Evolutionary conservation across 2,797 vertebrate genomes (phyloP).

Genomic region (Melanotaenia parkinsoni): DNA sequence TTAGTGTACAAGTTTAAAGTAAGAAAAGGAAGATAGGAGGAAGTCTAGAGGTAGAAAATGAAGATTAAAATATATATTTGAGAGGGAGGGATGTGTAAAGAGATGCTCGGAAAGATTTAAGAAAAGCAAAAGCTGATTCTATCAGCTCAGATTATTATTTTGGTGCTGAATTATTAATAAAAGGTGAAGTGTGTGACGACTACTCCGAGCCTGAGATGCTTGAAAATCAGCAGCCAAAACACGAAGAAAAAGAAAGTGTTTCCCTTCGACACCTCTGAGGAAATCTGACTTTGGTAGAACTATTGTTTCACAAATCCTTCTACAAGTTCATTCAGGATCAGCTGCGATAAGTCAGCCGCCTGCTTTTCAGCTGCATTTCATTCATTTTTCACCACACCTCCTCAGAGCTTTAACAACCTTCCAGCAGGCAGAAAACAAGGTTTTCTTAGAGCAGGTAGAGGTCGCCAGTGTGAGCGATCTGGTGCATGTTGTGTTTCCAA

Average conservation of each 20-base stretch:
- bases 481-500: neutral
- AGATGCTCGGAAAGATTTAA: neutral
- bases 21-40: conserved; percentile 36
- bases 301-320: conserved; percentile 26
- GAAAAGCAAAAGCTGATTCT: conserved; percentile 14
- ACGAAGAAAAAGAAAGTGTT: neutral
- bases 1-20: conserved; percentile 36
- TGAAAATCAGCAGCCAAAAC: conserved; percentile 37
- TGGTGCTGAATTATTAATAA: conserved; percentile 2
- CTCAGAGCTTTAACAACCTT: conserved; percentile 4
- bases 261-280: conserved; percentile 45
- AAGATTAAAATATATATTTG: conserved; percentile 41
- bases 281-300: conserved; percentile 55
- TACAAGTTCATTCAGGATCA: conserved; percentile 11
- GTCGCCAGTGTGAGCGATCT: conserved; percentile 18
- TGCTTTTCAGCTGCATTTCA: neutral
- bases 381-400: neutral
- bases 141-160: conserved; percentile 30
- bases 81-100: conserved; percentile 9
- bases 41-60: conserved; percentile 68
- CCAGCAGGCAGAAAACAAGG: conserved; percentile 16
- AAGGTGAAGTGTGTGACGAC: neutral
- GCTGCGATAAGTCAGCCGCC: neutral
- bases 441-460: neutral
- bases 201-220: conserved; percentile 34